A percentile compares a stretch with the other conserved stretches of the same genome.
These are phyloP conservation scores for Chelidonichthys spinosus DNA, from an alignment of 2,797 vertebrate genomes.

Conservation along the genomic window DNA sequence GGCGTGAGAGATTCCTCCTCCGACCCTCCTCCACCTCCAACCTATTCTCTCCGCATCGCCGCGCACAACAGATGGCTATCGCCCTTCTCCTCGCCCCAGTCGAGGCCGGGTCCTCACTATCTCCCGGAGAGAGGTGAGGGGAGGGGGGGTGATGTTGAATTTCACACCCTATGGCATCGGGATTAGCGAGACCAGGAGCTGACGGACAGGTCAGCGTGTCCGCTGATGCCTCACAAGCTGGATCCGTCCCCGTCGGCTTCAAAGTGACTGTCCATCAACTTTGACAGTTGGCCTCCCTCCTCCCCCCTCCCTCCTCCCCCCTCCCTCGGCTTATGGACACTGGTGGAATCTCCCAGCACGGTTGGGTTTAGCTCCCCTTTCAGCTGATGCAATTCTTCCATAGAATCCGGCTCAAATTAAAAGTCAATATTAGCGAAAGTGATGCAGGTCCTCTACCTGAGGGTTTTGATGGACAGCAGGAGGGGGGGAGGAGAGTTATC, in stretches of 20 bases:
- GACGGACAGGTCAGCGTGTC: constrained; percentile 54
- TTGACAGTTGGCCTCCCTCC: not conserved
- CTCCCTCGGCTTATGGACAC: no score
- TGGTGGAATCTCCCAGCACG: no score
- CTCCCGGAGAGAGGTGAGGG: constrained; percentile 2
- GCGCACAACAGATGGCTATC: constrained; percentile 55
- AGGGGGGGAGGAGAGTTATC: constrained; percentile 30
- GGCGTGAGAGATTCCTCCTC: not conserved
- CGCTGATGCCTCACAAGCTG: constrained; percentile 27
- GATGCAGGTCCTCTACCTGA: not conserved
- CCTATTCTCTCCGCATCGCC: constrained; percentile 43
- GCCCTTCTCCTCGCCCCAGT: constrained; percentile 23
- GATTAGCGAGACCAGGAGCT: constrained; percentile 58
- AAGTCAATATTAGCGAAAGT: constrained; percentile 20
- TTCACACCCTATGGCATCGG: constrained; percentile 65
- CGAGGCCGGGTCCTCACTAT: constrained; percentile 31
- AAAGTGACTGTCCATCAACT: not conserved
- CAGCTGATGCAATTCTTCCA: not conserved
- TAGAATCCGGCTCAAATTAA: constrained; percentile 15
- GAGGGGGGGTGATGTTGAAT: constrained; percentile 52
- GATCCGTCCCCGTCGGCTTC: not conserved
- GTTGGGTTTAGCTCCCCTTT: no score
- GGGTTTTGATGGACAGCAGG: constrained; percentile 15
- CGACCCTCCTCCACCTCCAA: constrained; percentile 24
- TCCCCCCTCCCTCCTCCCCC: no score